Evolutionary conservation across 2,797 vertebrate genomes (phyloP).

Genomic region (Mus caroli): DNA sequence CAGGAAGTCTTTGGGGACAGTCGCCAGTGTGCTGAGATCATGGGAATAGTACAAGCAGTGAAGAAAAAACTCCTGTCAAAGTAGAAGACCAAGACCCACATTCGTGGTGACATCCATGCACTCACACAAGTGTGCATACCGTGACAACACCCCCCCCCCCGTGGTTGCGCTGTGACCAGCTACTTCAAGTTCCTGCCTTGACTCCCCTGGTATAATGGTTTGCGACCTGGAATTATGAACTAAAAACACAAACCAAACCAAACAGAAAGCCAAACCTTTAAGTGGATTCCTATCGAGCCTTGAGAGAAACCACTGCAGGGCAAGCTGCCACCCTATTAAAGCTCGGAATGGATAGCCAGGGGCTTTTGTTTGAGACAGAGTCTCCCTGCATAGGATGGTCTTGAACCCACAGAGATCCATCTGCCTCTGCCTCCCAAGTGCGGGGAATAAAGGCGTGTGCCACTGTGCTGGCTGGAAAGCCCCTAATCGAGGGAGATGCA

Average conservation of each 20-base stretch:
- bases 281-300: not conserved
- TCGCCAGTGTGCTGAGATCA: not conserved
- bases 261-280: not conserved
- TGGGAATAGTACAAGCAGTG: not conserved
- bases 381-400: not conserved
- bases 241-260: not conserved
- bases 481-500: not conserved
- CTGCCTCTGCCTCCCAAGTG: not conserved
- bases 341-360: not conserved
- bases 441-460: not conserved
- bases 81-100: not conserved
- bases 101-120: not conserved
- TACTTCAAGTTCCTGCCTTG: not conserved
- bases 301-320: not conserved
- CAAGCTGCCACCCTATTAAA: not conserved
- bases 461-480: not conserved
- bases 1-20: not conserved
- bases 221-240: too few species aligned
- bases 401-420: not conserved
- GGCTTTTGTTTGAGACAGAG: not conserved
- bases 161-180: not conserved
- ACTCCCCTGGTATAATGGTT: not conserved
- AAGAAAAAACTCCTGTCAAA: not conserved
- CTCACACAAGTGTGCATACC: not conserved
- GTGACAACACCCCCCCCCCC: too few species aligned